phyloP scores from a whole-genome alignment of 2,797 vertebrate species.

The Coregonus ussuriensis region DNA sequence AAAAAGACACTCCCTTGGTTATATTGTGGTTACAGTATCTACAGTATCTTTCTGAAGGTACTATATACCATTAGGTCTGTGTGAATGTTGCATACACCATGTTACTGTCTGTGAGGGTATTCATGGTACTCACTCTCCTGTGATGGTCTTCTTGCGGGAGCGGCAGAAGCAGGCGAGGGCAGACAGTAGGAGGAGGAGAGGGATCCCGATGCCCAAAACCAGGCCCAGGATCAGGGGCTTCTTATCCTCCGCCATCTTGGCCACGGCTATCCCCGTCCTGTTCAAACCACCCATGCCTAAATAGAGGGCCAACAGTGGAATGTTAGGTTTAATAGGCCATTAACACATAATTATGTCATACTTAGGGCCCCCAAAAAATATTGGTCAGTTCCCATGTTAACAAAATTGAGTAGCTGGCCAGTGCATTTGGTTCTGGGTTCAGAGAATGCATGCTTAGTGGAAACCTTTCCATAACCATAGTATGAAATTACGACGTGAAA shows the following conservation, averaged over 20 bases:
- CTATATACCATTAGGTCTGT: too few relatives aligned
- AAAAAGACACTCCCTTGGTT: too few relatives aligned
- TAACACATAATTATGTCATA: not conserved
- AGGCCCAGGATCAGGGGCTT: constrained; percentile 71
- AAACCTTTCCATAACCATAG: not conserved
- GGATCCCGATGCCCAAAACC: constrained; percentile 81
- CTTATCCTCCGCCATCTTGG: constrained; percentile 20
- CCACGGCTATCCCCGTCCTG: not conserved
- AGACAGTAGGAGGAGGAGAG: constrained; percentile 75
- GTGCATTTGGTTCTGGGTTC: too few relatives aligned
- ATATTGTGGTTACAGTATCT: too few relatives aligned
- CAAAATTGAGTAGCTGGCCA: not conserved
- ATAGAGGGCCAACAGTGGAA: not conserved
- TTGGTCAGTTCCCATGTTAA: not conserved
- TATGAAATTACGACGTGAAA: not conserved
- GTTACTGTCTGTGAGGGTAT: not conserved
- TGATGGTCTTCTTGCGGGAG: constrained; percentile 68
- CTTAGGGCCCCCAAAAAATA: too few relatives aligned
- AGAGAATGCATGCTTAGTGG: too few relatives aligned
- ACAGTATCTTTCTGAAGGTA: too few relatives aligned
- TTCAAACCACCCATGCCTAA: constrained; percentile 40
- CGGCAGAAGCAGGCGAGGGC: constrained; percentile 73
- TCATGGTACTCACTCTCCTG: constrained; percentile 2
- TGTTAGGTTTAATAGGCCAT: too few relatives aligned
- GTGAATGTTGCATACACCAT: too few relatives aligned